Evolutionary conservation across 2,113 vertebrate species (phyloP).

Genomic region (Callorhinus ursinus): DNA sequence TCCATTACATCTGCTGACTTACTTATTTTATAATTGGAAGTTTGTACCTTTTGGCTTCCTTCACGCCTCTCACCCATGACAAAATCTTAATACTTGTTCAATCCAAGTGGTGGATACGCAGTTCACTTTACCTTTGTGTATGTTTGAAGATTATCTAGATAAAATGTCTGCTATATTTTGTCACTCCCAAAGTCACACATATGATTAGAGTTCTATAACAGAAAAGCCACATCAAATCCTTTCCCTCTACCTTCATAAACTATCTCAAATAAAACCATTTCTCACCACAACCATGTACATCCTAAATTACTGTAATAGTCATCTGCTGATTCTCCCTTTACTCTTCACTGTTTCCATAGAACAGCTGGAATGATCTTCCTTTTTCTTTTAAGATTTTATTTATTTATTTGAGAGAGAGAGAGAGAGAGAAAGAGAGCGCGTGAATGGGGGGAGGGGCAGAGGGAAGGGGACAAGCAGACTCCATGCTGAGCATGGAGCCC

Average conservation of each 20-base stretch:
- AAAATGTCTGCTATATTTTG: background rate
- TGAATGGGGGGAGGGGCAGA: background rate
- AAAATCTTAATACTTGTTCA: background rate
- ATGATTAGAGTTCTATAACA: background rate
- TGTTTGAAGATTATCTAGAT: background rate
- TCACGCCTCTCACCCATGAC: background rate
- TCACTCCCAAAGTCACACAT: background rate
- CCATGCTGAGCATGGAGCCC: background rate
- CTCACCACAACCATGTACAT: background rate
- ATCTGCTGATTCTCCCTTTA: background rate
- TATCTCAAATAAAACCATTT: background rate
- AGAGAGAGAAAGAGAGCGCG: background rate
- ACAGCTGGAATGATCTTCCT: background rate
- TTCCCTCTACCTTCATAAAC: background rate
- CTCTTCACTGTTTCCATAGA: background rate
- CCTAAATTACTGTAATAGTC: background rate
- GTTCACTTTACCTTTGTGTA: background rate
- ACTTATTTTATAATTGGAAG: background rate
- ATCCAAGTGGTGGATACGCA: background rate
- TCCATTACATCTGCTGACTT: background rate
- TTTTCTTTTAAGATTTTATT: background rate
- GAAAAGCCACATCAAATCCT: background rate
- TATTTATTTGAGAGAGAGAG: background rate
- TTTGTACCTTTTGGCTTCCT: background rate
- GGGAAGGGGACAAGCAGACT: background rate